Percentiles rank a stretch among this genome's conserved stretches.
Conservation (phyloP, 2,113 vertebrate genomes). For the Beaufortia kweichowensis region DNA sequence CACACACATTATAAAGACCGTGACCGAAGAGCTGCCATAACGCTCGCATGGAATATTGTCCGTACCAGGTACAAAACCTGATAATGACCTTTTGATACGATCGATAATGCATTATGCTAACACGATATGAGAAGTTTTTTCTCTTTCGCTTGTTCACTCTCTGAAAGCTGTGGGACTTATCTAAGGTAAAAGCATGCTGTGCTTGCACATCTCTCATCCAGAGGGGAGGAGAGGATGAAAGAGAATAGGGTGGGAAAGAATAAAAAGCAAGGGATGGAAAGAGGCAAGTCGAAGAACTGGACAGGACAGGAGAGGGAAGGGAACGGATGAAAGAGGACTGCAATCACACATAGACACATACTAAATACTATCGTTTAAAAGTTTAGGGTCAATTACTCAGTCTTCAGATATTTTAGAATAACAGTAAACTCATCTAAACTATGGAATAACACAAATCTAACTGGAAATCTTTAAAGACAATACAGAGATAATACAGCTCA, state of each 20-base stretch:
- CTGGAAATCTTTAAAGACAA: too few relatives aligned
- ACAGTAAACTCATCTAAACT: too few relatives aligned
- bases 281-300: background rate
- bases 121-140: slow-evolving; percentile 54
- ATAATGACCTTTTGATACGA: slow-evolving; percentile 62
- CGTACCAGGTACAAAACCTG: background rate
- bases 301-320: background rate
- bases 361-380: too few relatives aligned
- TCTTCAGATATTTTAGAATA: too few relatives aligned
- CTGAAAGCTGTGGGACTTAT: background rate
- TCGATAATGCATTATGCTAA: slow-evolving; percentile 61
- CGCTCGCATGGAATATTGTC: background rate
- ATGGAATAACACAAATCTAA: too few relatives aligned
- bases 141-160: background rate
- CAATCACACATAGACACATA: too few relatives aligned
- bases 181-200: slow-evolving; percentile 20
- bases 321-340: background rate
- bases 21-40: slow-evolving; percentile 2
- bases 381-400: too few relatives aligned
- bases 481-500: too few relatives aligned
- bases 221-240: background rate
- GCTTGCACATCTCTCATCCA: slow-evolving; percentile 5
- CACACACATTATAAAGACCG: slow-evolving; percentile 1
- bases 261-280: background rate
- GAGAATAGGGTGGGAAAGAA: background rate